Percentiles rank a stretch among this genome's conserved stretches.
Evolutionary conservation across 2,888 invertebrate species (phyloP).

Genomic region (Tineola bisselliella): DNA sequence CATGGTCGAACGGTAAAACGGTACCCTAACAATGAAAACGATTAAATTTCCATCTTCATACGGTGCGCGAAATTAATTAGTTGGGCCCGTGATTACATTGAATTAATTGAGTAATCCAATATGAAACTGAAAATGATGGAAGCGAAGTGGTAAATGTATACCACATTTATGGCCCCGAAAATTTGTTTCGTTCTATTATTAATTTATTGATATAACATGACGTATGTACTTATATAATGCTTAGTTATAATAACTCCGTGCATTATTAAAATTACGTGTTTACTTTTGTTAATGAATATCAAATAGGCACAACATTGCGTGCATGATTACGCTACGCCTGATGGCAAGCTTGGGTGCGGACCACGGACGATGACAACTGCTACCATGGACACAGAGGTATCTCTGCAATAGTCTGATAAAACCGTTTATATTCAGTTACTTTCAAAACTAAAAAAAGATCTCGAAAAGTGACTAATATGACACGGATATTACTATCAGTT

Average conservation of each 20-base stretch:
- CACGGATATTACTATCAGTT: no score
- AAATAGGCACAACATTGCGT: no score
- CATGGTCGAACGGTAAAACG: neutral
- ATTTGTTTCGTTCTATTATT: neutral
- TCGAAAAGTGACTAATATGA: no score
- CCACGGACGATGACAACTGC: no score
- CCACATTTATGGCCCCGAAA: neutral
- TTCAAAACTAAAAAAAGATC: no score
- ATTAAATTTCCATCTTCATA: slow-evolving; percentile 49
- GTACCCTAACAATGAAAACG: slow-evolving; percentile 29
- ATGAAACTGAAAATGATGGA: slow-evolving; percentile 3
- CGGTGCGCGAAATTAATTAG: slow-evolving; percentile 50
- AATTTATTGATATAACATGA: neutral
- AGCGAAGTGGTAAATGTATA: neutral
- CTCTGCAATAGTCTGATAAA: no score
- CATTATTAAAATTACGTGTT: no score
- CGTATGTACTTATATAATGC: neutral
- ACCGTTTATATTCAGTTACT: no score
- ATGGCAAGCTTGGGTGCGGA: no score
- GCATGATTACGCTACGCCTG: no score
- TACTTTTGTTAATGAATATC: no score
- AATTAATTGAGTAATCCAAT: slow-evolving; percentile 52
- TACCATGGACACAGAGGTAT: no score
- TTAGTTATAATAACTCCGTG: neutral
- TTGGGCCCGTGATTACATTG: slow-evolving; percentile 42